Base-by-base conservation (phyloP, 30 jellyfish, hydroid and myxozoan species). In the Sanderia malayensis region DNA sequence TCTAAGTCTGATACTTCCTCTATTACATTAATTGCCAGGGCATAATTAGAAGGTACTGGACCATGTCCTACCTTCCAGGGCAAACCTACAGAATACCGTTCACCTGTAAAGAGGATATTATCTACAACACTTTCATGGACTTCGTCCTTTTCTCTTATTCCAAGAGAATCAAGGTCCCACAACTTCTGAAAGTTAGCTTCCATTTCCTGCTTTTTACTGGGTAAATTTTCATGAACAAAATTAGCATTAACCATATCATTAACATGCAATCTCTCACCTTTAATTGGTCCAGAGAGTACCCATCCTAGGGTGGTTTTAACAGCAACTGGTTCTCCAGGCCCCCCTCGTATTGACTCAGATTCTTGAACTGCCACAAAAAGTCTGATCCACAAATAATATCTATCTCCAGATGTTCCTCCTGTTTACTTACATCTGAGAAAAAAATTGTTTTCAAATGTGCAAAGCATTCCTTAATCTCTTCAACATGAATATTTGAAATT, bases 131-230 rank as follows among this genome's bases (percentile, higher is more conserved):
- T 31, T 73, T 53, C 85, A 44, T 61, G 79, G 18, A 58, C 87
- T 59, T 60, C 82, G 60, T 75, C 80, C 28, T 75, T 44, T 29
- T 31, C 70, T 41, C 80, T 75, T 0, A 75, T 75, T 24, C 87
- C 80, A 17, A 75, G 44, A 18, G 79, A 24, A 75, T 61, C 87
- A 33, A 75, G 82, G 32, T 61, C 80, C 87, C 80, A 75, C 6
- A 59, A 28, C 57, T 44, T 58, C 2, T 75, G 70, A 31, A 75
- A 9, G 47, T 37, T 61, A 10, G 45, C 9, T 8, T 44, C 55
- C 17, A 33, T 18, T 0, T 75, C 82, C 22, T 70, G 82, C 57
- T 59, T 58, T 27, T 31, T 59, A 9, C 31, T 15, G 13, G 68
- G 80, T n/a, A 59, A 1, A 20, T 20, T 18, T 3, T 58, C 58